phyloP scores from a whole-genome alignment of 2,113 vertebrate species.

The Cochlearius cochlearius region DNA sequence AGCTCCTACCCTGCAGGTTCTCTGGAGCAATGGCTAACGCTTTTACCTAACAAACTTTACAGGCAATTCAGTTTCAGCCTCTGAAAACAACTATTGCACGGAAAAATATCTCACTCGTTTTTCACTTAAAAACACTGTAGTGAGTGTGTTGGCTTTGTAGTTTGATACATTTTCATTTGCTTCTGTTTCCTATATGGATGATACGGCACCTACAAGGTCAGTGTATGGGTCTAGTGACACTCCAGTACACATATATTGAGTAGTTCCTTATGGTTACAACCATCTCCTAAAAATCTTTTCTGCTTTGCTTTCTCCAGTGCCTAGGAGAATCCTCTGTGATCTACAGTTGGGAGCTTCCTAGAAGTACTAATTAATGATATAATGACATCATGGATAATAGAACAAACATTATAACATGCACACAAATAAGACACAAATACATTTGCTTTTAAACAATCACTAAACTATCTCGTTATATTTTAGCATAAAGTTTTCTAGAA shows the following conservation, averaged over 20 bases:
- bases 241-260: not conserved
- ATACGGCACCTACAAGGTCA: not conserved
- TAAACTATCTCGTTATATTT: not conserved
- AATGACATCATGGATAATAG: not conserved
- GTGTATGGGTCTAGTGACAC: not conserved
- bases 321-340: not conserved
- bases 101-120: not conserved
- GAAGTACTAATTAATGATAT: not conserved
- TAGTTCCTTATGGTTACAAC: not conserved
- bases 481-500: not conserved
- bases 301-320: not conserved
- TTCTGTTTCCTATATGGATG: not conserved
- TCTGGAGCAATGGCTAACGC: not conserved
- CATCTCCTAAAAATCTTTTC: not conserved
- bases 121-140: not conserved
- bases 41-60: not conserved
- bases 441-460: not conserved
- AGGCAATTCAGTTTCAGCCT: not conserved
- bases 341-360: not conserved
- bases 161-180: not conserved
- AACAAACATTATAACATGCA: not conserved
- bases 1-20: not conserved
- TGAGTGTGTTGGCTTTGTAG: not conserved
- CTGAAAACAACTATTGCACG: not conserved
- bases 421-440: not conserved